Evolutionary conservation across 2,113 vertebrate species (phyloP), one percentile per base, ranked within the genome.

Genomic region (Microcebus jonahi): DNA sequence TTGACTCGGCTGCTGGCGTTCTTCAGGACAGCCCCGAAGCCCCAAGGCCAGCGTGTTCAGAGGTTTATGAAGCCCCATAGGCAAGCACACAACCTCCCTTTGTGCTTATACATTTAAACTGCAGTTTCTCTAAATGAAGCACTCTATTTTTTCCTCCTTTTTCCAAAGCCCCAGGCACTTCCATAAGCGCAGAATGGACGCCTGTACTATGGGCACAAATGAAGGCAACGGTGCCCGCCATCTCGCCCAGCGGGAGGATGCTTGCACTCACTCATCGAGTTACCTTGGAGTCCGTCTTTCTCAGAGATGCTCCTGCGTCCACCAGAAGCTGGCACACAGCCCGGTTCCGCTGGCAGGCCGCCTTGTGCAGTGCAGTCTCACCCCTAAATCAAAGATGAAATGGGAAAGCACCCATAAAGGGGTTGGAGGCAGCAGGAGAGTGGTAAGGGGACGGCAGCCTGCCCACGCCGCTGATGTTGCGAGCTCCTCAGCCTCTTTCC

Each of bases 351-450:
- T 99, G 99, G 92, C 98, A 99, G 93, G 99, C 99, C 7, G 99
- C 99, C 99, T 99, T 99, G 97, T 99, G 99, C 96, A 99, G 96
- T 2, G 99, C 99, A 0, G 99, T 99, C 97, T 99, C 99, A 39
- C 99, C 99, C 98, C 99, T 99, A 96, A 95, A 98, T 96, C 98
- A 98, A 71, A 98, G 98, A 98, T 4, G 88, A 86, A 91, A 98
- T 90, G 98, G 97, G 92, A 98, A 97, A 97, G 63, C 80, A 96
- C 93, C 94, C 96, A 88, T 98, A 86, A 98, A 96, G 83, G 76
- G 59, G 50, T 5, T 93, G 84, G 67, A 20, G 61, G 68, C 21
- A 8, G 73, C n/a, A 13, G 73, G 75, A 8, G 34, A n/a, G 67
- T n/a, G 31, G 71, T 2, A 2, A 76, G 68, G 55, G 39, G 18